These are phyloP conservation scores for Scaptomyza graminum DNA, from an alignment of 1,140 invertebrate species.

Conservation along the genomic window DNA sequence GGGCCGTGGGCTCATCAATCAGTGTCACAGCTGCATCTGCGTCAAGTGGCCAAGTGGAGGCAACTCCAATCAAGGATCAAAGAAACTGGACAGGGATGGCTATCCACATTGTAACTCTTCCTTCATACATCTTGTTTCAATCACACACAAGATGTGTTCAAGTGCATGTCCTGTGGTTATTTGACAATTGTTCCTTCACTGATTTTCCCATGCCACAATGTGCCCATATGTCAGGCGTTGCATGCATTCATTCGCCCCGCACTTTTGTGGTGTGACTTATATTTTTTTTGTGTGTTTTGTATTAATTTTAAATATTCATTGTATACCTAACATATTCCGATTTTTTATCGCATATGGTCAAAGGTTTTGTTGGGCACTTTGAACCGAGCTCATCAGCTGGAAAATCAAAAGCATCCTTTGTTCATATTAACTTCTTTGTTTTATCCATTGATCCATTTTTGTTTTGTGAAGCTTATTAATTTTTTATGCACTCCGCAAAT, in stretches of 20 bases:
- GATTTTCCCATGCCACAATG: constrained; percentile 47
- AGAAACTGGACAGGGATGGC: constrained; percentile 46
- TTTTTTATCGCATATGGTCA: constrained; percentile 75
- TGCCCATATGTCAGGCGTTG: constrained; percentile 70
- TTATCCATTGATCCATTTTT: constrained; percentile 47
- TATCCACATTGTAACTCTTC: constrained; percentile 33
- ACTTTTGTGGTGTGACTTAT: constrained; percentile 44
- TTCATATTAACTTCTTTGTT: constrained; percentile 59
- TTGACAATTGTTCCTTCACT: constrained; percentile 61
- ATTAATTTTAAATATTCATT: constrained; percentile 9
- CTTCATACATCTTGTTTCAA: constrained; percentile 57
- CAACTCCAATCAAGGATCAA: constrained; percentile 74
- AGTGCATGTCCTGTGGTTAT: constrained; percentile 80
- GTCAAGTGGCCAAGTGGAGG: constrained; percentile 31
- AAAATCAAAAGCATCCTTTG: constrained; percentile 73
- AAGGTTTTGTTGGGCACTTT: constrained; percentile 59
- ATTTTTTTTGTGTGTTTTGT: not conserved
- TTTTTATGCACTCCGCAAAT: constrained; percentile 65
- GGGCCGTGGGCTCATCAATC: constrained; percentile 52
- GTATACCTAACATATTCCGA: not conserved
- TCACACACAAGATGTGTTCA: constrained; percentile 63
- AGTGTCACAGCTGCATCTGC: constrained; percentile 55
- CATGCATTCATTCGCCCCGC: constrained; percentile 9
- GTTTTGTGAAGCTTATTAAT: constrained; percentile 62
- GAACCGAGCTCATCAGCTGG: constrained; percentile 65